Base-by-base conservation (phyloP, 1,140 invertebrate species). In the Acyrthosiphon pisum region DNA sequence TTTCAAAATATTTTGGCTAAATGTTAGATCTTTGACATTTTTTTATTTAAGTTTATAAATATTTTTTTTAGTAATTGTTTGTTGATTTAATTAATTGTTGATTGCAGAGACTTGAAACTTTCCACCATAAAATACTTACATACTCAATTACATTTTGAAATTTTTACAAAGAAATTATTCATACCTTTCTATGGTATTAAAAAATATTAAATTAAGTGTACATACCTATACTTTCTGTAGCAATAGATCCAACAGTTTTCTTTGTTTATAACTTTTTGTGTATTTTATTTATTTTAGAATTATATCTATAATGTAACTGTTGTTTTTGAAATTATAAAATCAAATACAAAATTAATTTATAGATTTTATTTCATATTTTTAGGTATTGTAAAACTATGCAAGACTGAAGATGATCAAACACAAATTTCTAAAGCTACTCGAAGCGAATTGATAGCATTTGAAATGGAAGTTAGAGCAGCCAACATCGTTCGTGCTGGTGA, bases 401-500 rank as follows among this genome's bases (percentile, higher is more conserved):
- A 98, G 96, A 97, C 98, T n/a, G 98, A 99, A 95, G 97, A 97
- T 95, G 98, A 99, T 94, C 97, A 97, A 30, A 93, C 91, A 50
- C 98, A 99, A 95, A 95, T 99, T 90, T 97, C 97, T 48, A 96
- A 97, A 95, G 97, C 98, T 95, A 98, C 98, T 3, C 98, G 99
- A 95, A 98, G 98, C 95, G 98, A 99, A 95, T 98, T 99, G 95
- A 98, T 99, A 94, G 98, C 98, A 87, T 99, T 98, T 95, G 99
- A 99, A 96, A 99, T 99, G 98, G 98, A 99, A 95, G 98, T 99
- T 1, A 96, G 98, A 95, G 98, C 98, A 60, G 98, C 98, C 7
- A 99, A 99, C 95, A 99, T 99, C 95, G 96, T 99, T 0, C 96
- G 98, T 94, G 99, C 99, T 94, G 98, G 98, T 4, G 98, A 99